phyloP scores from a whole-genome alignment of 1,140 invertebrate species.

The Aporrectodea caliginosa region DNA sequence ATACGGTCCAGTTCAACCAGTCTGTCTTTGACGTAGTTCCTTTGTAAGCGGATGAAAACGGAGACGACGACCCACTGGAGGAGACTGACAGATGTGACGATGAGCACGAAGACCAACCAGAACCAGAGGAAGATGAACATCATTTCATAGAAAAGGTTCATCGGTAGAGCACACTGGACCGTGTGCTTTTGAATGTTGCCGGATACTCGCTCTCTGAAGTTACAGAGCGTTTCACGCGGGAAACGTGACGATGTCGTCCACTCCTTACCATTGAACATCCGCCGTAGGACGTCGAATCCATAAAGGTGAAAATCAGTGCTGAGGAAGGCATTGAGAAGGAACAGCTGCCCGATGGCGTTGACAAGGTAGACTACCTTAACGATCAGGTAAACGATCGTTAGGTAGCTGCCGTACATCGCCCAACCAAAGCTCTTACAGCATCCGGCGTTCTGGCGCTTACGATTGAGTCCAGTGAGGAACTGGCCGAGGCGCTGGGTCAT shows the following conservation, averaged over 20 bases:
- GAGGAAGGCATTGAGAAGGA: slow-evolving; percentile 59
- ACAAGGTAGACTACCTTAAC: slow-evolving; percentile 59
- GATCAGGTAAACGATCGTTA: slow-evolving; percentile 57
- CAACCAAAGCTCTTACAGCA: background rate
- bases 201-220: slow-evolving; percentile 1
- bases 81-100: background rate
- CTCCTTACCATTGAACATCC: slow-evolving; percentile 36
- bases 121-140: slow-evolving; percentile 55
- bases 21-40: background rate
- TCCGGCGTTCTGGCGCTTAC: slow-evolving; percentile 45
- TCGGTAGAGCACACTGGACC: slow-evolving; percentile 59
- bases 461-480: slow-evolving; percentile 45
- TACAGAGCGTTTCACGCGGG: slow-evolving; percentile 14
- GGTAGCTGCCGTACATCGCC: slow-evolving; percentile 55
- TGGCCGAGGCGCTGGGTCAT: slow-evolving; percentile 52
- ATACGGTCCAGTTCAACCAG: background rate
- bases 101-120: slow-evolving; percentile 40
- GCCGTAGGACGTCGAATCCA: slow-evolving; percentile 57
- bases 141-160: slow-evolving; percentile 61
- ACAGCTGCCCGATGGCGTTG: slow-evolving; percentile 59
- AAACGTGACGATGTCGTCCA: slow-evolving; percentile 27
- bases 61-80: background rate
- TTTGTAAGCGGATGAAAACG: background rate
- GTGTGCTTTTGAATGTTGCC: slow-evolving; percentile 47
- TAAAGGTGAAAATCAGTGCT: slow-evolving; percentile 57